Percentiles rank a stretch among this genome's conserved stretches.
phyloP scores from a whole-genome alignment of 2,797 vertebrate species.

The Clamator glandarius region DNA sequence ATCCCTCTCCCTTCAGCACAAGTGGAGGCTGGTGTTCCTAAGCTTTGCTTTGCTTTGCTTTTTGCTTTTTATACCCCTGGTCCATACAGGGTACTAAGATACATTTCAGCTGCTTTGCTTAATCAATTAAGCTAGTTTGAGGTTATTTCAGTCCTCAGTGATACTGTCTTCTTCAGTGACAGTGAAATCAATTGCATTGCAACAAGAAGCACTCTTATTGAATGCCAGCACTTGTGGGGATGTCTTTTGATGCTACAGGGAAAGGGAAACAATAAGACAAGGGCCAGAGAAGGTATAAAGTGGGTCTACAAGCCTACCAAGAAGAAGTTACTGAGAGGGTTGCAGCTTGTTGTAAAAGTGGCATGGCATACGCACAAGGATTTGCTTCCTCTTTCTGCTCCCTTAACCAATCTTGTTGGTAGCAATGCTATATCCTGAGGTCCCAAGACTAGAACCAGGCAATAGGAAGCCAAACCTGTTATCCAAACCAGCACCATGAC shows the following conservation, averaged over 20 bases:
- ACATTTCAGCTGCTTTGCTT: conserved; percentile 22
- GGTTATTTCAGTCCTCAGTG: conserved; percentile 8
- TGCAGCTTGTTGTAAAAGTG: not conserved
- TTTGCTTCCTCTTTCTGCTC: not conserved
- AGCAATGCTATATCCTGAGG: not conserved
- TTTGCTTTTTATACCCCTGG: not conserved
- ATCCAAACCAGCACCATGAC: not conserved
- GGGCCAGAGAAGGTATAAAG: not conserved
- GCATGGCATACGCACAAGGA: too few relatives aligned
- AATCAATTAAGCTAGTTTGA: conserved; percentile 27
- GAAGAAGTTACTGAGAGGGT: not conserved
- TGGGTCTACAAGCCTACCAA: not conserved
- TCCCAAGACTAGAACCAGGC: not conserved
- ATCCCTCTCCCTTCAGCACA: not conserved
- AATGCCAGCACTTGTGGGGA: not conserved
- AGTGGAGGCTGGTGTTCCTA: not conserved
- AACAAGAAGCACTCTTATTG: not conserved
- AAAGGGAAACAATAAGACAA: not conserved
- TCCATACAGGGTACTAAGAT: not conserved
- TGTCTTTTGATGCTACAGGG: not conserved
- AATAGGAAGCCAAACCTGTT: not conserved
- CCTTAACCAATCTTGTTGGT: not conserved
- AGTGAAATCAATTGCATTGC: conserved; percentile 32
- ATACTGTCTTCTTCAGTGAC: not conserved
- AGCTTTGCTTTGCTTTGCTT: not conserved